These are phyloP conservation scores for Caranx ignobilis DNA, from an alignment of 2,113 vertebrate genomes.

Conservation along the genomic window DNA sequence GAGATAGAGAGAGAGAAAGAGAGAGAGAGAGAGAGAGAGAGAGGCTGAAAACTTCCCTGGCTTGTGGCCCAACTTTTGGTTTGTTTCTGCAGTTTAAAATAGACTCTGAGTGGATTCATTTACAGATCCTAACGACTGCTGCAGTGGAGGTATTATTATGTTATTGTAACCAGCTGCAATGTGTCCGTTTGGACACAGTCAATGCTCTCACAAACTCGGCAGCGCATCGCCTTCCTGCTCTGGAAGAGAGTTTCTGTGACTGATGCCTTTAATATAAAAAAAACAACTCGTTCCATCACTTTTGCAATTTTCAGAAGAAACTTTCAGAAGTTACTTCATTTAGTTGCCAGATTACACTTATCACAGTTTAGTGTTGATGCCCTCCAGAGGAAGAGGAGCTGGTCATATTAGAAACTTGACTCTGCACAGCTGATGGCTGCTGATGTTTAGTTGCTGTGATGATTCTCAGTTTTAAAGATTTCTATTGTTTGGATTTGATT, in stretches of 20 bases:
- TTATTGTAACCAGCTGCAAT: background rate
- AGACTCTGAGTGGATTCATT: background rate
- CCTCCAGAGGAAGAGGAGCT: background rate
- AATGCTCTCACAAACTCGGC: background rate
- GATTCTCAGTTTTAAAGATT: background rate
- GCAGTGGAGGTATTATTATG: background rate
- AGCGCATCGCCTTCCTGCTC: background rate
- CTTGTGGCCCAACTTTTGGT: background rate
- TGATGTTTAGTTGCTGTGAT: background rate
- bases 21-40: background rate
- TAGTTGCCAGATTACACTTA: slow-evolving; percentile 5
- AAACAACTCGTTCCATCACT: background rate
- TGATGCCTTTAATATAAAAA: slow-evolving; percentile 43
- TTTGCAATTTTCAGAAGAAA: background rate
- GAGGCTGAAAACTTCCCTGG: background rate
- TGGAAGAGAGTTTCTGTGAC: slow-evolving; percentile 19
- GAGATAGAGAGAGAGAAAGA: background rate
- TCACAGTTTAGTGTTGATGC: background rate
- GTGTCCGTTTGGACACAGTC: background rate
- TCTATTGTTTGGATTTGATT: background rate
- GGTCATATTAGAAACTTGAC: background rate
- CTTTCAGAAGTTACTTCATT: background rate
- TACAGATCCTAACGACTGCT: background rate
- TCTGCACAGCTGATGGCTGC: background rate
- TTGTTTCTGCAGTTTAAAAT: background rate